Conservation (phyloP, 1,140 invertebrate genomes). For the Bombus pyrosoma region DNA sequence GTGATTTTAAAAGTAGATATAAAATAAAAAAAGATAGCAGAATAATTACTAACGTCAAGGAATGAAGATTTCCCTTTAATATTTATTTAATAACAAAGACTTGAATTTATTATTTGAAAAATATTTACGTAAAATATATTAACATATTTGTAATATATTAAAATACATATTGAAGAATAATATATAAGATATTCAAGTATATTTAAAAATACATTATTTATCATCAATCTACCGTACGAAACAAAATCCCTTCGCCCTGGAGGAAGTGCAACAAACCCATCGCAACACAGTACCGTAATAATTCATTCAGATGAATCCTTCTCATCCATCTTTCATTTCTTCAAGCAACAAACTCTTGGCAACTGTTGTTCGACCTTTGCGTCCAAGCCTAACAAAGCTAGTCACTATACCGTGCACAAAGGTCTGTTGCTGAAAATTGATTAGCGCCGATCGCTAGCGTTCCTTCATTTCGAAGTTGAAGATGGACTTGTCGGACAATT, state of each 20-base stretch:
- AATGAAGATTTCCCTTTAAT: too few relatives aligned
- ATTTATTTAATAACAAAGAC: too few relatives aligned
- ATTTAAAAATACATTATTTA: not conserved
- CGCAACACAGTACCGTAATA: not conserved
- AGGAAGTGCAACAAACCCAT: not conserved
- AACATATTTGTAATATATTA: too few relatives aligned
- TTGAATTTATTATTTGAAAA: too few relatives aligned
- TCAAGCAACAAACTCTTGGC: not conserved
- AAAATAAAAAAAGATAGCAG: too few relatives aligned
- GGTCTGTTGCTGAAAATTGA: not conserved
- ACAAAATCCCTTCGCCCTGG: not conserved
- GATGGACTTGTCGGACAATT: not conserved
- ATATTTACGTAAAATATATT: too few relatives aligned
- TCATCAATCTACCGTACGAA: not conserved
- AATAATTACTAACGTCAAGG: too few relatives aligned
- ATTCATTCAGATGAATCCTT: not conserved
- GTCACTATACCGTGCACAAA: not conserved
- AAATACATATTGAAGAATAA: too few relatives aligned
- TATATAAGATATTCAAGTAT: too few relatives aligned
- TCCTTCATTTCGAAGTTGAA: constrained; percentile 6
- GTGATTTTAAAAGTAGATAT: too few relatives aligned
- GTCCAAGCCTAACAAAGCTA: not conserved
- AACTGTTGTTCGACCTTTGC: not conserved
- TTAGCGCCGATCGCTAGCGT: constrained; percentile 1
- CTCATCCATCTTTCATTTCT: not conserved